phyloP scores from a whole-genome alignment of 2,888 invertebrate genomes.

The Drosophila fungiperda region DNA sequence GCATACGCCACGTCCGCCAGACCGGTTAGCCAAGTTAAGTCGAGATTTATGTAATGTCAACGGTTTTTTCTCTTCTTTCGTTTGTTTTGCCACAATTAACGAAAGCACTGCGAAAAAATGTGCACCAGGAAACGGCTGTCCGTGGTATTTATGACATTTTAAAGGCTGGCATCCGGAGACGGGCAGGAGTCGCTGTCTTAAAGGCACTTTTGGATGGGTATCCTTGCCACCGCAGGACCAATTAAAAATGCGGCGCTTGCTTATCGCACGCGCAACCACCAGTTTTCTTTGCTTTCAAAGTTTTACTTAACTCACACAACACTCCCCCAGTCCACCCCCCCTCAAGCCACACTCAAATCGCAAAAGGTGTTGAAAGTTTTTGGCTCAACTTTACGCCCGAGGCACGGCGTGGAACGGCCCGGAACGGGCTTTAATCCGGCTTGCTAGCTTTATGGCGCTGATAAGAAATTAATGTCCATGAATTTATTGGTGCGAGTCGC shows the following conservation, averaged over 20 bases:
- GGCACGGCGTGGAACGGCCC: slow-evolving; percentile 3
- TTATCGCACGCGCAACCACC: slow-evolving; percentile 75
- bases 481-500: slow-evolving; percentile 71
- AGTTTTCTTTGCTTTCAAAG: slow-evolving; percentile 63
- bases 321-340: neutral
- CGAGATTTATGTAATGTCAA: slow-evolving; percentile 56
- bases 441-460: slow-evolving; percentile 65
- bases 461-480: slow-evolving; percentile 72
- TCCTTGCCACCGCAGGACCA: slow-evolving; percentile 44
- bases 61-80: slow-evolving; percentile 11
- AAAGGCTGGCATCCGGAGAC: slow-evolving; percentile 48
- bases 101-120: slow-evolving; percentile 26
- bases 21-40: slow-evolving; percentile 11
- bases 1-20: slow-evolving; percentile 66
- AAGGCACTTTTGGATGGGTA: slow-evolving; percentile 18
- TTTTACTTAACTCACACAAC: slow-evolving; percentile 56
- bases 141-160: slow-evolving; percentile 72
- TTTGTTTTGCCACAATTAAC: slow-evolving; percentile 56
- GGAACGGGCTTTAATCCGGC: slow-evolving; percentile 66
- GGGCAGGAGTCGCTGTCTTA: slow-evolving; percentile 26
- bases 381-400: slow-evolving; percentile 41
- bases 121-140: slow-evolving; percentile 58
- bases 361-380: slow-evolving; percentile 58
- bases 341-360: neutral
- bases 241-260: slow-evolving; percentile 74